Evolutionary conservation across 2,888 invertebrate genomes (phyloP), one percentile per base, ranked within the genome.

Genomic region (Eupsilia transversa): DNA sequence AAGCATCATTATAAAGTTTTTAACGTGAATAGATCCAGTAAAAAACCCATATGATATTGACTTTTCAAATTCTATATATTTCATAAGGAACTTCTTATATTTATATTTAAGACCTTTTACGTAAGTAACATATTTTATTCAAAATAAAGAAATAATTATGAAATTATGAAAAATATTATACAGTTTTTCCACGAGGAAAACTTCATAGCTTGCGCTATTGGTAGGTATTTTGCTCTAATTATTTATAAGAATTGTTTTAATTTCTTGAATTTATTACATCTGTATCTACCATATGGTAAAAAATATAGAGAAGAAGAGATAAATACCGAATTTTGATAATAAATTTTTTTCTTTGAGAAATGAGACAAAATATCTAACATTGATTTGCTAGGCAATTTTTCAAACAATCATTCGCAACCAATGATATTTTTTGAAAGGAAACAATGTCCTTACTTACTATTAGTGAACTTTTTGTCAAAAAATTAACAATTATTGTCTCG

Each of bases 401-500:
- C 12, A 54, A 73, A 30, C 46, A 69, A 46, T 30, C 17, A 5
- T 6, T 30, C 6, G 30, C 35, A 33, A 73, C 2, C 3, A 38
- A 35, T n/a, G 27, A 46, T 49, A 56, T 63, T 49, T 76, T 49
- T 56, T 46, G 23, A 52, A 72, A 69, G 17, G 14, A 74, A 27
- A 82, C 66, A 82, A 83, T 76, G 64, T 46, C 71, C 41, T 49
- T 66, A 73, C 54, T 66, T 78, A 74, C 67, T 77, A 68, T 60
- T 63, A 77, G 43, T 70, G 67, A 76, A 77, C 52, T 79, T 83
- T 81, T 86, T 86, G 87, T 80, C 74, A 82, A 84, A 65, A 67
- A 79, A 78, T 35, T 65, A 74, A 86, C 80, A 90, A 92, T 90
- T 90, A 92, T 89, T 87, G 89, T 85, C 80, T 82, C 76, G 59